Base-by-base conservation (phyloP, 2,797 vertebrate species). In the Sebastes diploproa region DNA sequence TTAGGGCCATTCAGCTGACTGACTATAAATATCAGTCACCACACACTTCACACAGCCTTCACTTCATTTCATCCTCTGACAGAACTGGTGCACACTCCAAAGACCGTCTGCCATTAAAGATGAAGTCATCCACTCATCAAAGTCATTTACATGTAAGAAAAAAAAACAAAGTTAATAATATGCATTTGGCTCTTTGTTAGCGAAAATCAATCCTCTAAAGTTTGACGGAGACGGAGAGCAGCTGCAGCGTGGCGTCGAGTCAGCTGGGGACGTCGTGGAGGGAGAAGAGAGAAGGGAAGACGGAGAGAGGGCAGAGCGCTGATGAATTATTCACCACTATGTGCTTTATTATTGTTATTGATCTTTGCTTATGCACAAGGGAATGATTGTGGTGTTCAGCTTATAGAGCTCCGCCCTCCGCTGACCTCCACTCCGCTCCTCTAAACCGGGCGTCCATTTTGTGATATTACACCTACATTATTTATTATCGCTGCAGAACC, bases 381-480 rank as follows among this genome's bases (percentile, higher is more conserved):
- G 94, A 95, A 76, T 86, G 86, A 93, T 78, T 92, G 80, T 68
- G 91, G 85, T 87, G 90, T 92, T 92, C 67, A 80, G 92, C 89
- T 92, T 70, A 46, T 46, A 82, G 83, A 93, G 93, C 92, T 95
- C 94, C 88, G 74, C 86, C 78, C 85, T 74, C 25, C 75, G 87
- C 92, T 86, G 86, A 81, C 82, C 92, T 86, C 90, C 84, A 75
- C 18, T 72, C 86, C 77, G 34, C 11, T 91, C 87, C 87, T 90
- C 86, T 66, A 90, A 94, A 92, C 77, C 88, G 89, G 78, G 86
- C 84, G 67, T 92, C 93, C 90, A 92, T 93, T 91, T 94, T 95
- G 94, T 94, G 92, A 95, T 95, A 95, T 89, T 54, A 29, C 77
- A 84, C 88, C 93, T 96, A 89, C 93, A 96, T 96, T 95, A 97